Evolutionary conservation across 2,888 invertebrate species (phyloP).

Genomic region (Eudasyphora cyanicolor): DNA sequence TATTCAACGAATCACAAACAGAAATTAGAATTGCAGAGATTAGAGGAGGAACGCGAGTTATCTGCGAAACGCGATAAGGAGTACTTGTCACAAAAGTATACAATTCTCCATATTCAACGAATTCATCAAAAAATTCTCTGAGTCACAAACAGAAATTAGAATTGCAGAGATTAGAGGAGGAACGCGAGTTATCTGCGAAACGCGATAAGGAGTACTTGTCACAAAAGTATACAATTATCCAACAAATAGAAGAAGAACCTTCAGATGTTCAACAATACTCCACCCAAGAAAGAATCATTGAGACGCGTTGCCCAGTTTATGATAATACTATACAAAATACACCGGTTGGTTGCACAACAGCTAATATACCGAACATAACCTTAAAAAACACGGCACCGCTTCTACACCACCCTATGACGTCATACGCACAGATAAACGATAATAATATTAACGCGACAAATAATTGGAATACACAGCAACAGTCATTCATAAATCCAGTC

Average conservation of each 20-base stretch:
- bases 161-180: background rate
- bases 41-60: background rate
- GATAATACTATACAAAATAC: background rate
- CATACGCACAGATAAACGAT: background rate
- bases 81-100: background rate
- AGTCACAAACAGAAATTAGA: background rate
- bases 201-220: background rate
- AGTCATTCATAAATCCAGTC: background rate
- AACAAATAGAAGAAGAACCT: slow-evolving; percentile 4
- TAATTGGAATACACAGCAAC: background rate
- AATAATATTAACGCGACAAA: background rate
- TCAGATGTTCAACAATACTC: background rate
- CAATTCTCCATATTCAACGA: slow-evolving; percentile 38
- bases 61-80: background rate
- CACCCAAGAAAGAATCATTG: background rate
- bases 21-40: background rate
- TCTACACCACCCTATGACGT: background rate
- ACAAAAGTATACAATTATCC: slow-evolving; percentile 35
- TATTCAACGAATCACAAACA: slow-evolving; percentile 15
- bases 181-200: background rate
- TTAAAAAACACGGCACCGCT: background rate
- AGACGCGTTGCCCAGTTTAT: background rate
- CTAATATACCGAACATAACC: background rate
- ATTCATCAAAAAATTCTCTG: background rate
- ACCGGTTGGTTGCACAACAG: background rate